Evolutionary conservation across 2,888 invertebrate genomes (phyloP).

Genomic region (Galerucella nymphaeae): DNA sequence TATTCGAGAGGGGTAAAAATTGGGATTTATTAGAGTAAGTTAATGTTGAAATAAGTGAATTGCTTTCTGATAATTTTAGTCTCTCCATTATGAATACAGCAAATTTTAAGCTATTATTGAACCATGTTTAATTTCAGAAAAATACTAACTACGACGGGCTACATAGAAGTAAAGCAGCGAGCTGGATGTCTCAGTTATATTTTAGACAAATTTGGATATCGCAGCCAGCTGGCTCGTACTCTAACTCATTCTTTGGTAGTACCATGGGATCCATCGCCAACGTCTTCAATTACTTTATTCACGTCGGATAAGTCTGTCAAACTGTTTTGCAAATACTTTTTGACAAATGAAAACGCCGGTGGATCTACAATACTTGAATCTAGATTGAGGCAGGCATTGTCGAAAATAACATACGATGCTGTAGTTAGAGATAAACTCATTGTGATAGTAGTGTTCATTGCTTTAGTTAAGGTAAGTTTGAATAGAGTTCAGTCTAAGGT

Average conservation of each 20-base stretch:
- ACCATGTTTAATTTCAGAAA: slow-evolving; percentile 64
- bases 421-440: slow-evolving; percentile 83
- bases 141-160: slow-evolving; percentile 75
- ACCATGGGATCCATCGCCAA: slow-evolving; percentile 75
- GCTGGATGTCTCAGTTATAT: slow-evolving; percentile 89
- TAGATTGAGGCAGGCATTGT: slow-evolving; percentile 71
- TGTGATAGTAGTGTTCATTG: slow-evolving; percentile 78
- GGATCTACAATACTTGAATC: slow-evolving; percentile 60
- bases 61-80: not conserved
- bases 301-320: slow-evolving; percentile 78
- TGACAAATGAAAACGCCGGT: slow-evolving; percentile 56
- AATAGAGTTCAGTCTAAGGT: not conserved
- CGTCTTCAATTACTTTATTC: slow-evolving; percentile 76
- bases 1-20: slow-evolving; percentile 83
- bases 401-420: slow-evolving; percentile 81
- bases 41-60: not conserved
- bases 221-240: slow-evolving; percentile 81
- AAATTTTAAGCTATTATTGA: not conserved
- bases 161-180: slow-evolving; percentile 87
- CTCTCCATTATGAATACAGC: not conserved
- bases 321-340: slow-evolving; percentile 77
- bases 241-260: slow-evolving; percentile 79
- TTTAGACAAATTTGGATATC: slow-evolving; percentile 85
- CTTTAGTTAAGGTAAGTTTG: slow-evolving; percentile 73
- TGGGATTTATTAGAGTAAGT: slow-evolving; percentile 84